Conservation (phyloP, 2,888 invertebrate species). For the Aphidius colemani region DNA sequence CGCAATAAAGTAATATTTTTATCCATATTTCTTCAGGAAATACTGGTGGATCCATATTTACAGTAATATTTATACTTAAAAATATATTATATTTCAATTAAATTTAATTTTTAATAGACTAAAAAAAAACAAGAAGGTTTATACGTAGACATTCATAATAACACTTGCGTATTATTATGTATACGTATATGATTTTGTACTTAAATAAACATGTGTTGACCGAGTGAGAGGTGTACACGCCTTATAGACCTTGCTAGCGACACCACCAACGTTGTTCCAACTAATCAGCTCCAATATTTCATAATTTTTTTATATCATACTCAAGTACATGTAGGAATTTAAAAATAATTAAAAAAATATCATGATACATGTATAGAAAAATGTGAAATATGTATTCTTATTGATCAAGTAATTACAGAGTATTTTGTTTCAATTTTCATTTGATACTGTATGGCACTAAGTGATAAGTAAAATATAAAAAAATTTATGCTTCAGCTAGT, state of each 20-base stretch:
- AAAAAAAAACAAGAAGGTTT: background rate
- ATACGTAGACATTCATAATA: slow-evolving; percentile 18
- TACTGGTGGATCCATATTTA: slow-evolving; percentile 56
- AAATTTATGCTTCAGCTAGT: slow-evolving; percentile 34
- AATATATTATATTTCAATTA: background rate
- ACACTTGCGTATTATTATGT: slow-evolving; percentile 1
- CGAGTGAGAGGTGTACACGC: no score
- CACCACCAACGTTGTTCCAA: no score
- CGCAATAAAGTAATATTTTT: slow-evolving; percentile 57
- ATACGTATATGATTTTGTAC: slow-evolving; percentile 17
- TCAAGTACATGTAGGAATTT: no score
- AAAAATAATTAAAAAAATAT: no score
- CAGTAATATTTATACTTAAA: background rate
- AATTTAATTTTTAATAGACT: slow-evolving; percentile 24
- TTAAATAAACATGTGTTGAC: slow-evolving; percentile 9
- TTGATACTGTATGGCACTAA: slow-evolving; percentile 20
- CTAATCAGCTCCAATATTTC: no score
- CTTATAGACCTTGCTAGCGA: no score
- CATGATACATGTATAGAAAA: background rate
- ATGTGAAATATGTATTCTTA: background rate
- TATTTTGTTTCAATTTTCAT: background rate
- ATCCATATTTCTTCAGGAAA: slow-evolving; percentile 60
- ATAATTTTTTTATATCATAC: no score
- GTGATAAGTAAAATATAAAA: slow-evolving; percentile 32
- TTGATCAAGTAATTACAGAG: slow-evolving; percentile 3